phyloP scores from a whole-genome alignment of 2,888 invertebrate species.

The Heliconius erato region DNA sequence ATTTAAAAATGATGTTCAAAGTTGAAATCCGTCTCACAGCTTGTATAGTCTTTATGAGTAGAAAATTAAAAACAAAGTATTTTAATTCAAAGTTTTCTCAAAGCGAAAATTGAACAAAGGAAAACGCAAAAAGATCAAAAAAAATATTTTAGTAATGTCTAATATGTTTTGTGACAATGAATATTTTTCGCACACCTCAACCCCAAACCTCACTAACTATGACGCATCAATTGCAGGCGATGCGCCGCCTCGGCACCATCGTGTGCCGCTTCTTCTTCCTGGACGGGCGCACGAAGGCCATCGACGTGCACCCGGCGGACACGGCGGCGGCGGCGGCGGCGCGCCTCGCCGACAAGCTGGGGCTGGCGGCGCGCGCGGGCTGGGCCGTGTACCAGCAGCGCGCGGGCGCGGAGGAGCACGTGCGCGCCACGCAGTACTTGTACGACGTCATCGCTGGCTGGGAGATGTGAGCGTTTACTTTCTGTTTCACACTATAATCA shows the following conservation, averaged over 20 bases:
- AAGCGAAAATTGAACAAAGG: too few species aligned
- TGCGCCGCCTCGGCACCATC: conserved; percentile 95
- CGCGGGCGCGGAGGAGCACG: conserved; percentile 95
- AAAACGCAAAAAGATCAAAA: too few species aligned
- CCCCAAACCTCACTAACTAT: background rate
- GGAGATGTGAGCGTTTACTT: conserved; percentile 90
- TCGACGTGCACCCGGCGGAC: conserved; percentile 97
- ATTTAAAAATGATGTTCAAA: too few species aligned
- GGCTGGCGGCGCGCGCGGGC: conserved; percentile 92
- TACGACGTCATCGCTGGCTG: conserved; percentile 98
- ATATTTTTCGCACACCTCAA: too few species aligned
- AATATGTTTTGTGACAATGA: too few species aligned
- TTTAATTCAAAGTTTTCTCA: too few species aligned
- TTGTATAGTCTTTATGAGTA: too few species aligned
- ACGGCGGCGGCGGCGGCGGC: conserved; percentile 96
- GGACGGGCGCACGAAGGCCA: conserved; percentile 97
- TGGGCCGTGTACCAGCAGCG: conserved; percentile 98
- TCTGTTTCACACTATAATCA: too few species aligned
- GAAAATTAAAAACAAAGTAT: too few species aligned
- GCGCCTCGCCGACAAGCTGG: conserved; percentile 95
- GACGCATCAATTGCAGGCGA: conserved; percentile 86
- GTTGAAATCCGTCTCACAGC: too few species aligned
- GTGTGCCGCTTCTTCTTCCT: conserved; percentile 97
- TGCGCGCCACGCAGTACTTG: conserved; percentile 95
- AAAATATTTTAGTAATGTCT: too few species aligned